Conservation (phyloP, 2,888 invertebrate genomes). For the Gryllus longicercus region DNA sequence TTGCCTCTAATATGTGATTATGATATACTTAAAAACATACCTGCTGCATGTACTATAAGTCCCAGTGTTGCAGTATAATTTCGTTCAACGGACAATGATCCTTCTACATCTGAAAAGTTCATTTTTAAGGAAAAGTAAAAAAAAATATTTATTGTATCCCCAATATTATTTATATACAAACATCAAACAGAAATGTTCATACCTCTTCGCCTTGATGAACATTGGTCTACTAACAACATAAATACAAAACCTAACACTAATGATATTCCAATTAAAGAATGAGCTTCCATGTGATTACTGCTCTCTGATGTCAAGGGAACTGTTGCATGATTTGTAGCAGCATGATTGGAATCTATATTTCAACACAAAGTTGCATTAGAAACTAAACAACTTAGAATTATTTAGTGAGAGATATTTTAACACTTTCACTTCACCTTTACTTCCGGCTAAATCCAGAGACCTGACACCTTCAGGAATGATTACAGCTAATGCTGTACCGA, state of each 20-base stretch:
- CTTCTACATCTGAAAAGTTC: slow-evolving; percentile 45
- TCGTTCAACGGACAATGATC: slow-evolving; percentile 45
- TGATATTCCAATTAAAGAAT: slow-evolving; percentile 84
- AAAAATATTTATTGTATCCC: background rate
- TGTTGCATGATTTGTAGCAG: background rate
- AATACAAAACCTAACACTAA: slow-evolving; percentile 94
- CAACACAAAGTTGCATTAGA: no score
- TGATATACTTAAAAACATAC: slow-evolving; percentile 49
- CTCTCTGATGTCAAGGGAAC: background rate
- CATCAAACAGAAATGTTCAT: slow-evolving; percentile 49
- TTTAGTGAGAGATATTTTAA: no score
- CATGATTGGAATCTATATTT: background rate
- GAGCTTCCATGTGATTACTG: slow-evolving; percentile 44
- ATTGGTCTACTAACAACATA: slow-evolving; percentile 94
- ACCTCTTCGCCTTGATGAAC: slow-evolving; percentile 60
- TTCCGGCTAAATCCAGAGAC: slow-evolving; percentile 56
- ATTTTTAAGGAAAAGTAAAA: background rate
- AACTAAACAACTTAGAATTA: no score
- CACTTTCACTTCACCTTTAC: background rate
- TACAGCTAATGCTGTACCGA: slow-evolving; percentile 95
- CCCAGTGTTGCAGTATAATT: slow-evolving; percentile 94
- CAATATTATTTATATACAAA: background rate
- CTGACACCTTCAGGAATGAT: slow-evolving; percentile 99
- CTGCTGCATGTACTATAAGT: slow-evolving; percentile 95
- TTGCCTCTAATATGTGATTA: no score